Base-by-base conservation (phyloP, 2,888 invertebrate genomes). In the Nomada fucata region DNA sequence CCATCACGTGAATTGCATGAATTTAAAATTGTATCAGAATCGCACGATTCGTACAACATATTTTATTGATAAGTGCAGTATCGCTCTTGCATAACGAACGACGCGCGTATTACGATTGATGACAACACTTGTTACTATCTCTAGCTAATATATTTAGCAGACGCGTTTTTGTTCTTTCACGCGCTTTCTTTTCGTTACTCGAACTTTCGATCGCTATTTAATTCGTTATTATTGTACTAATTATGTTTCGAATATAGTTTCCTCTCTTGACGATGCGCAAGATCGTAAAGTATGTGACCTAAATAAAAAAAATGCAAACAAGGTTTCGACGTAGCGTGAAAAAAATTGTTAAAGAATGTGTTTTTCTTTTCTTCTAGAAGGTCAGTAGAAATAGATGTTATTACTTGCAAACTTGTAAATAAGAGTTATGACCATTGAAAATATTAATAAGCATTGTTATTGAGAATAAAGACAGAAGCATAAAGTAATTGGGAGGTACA, bases 21-120 rank as follows among this genome's bases (percentile, higher is more conserved):
- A 57, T 57, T 9, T 47, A 0, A 2, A 29, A 59, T 65, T 60
- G 11, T 18, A 29, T 36, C 44, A 70, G 36, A 57, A 60, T 60
- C 29, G 57, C 13, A 47, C 11, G 61, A 57, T 63, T 18, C 5
- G 26, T 20, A 52, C 2, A 50, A 20, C 10, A 47, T 53, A 52
- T 18, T 18, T 70, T 64, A 67, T 70, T 76, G 76, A 81, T 69
- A 80, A 73, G 20, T 65, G 57, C 55, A 59, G 2, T 65, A 71
- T 77, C 59, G 26, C 11, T 42, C n/a, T 83, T 83, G 70, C 77
- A 67, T 83, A 83, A 82, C 61, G 2, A 29, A 47, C 26, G n/a
- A 44, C 42, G 26, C n/a, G 20, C 23, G n/a, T 79, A 26, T 57
- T 60, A 63, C 50, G 50, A 74, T 55, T 67, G 55, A 50, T 55